Evolutionary conservation across 2,888 invertebrate species (phyloP), one percentile per base, ranked within the genome.

Genomic region (Andrena marginata): DNA sequence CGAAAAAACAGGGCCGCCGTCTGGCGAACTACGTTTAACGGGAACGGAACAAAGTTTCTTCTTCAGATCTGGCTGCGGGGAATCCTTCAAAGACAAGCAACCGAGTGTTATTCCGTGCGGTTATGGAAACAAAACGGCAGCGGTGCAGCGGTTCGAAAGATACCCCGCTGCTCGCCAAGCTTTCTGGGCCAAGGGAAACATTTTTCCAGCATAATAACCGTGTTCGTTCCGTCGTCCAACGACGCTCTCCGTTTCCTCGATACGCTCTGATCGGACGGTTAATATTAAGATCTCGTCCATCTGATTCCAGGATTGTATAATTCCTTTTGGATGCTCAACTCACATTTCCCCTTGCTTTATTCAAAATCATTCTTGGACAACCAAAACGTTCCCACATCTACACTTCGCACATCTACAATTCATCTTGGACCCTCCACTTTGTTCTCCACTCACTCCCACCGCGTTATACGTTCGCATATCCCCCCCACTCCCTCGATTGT

Each of bases 71-170:
- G 42, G 33, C 60, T 31, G 26, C 26, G 62, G 20, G 23, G 23
- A 59, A 48, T 23, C 63, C 62, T 68, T 69, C 63, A 60, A 69
- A 79, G 63, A 64, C 69, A 75, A 74, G 74, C 78, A 49, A 48
- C 33, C 23, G 60, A 20, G 62, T 77, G 77, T 80, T 77, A 77
- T 80, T 77, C 48, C 80, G 20, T 62, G 42, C 31, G 71, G 67
- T 80, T 77, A 77, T 62, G 54, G 64, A 77, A 80, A 80, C 70
- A 77, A 80, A 70, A 62, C 63, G 73, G n/a, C 23, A 33, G 35
- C 51, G 60, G 42, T n/a, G 35, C 23, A 10, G 10, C 29, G 29
- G 26, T 54, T 13, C 26, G 42, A 42, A 33, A 23, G 54, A 67
- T 71, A 63, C 71, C 48, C 60, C 31, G 42, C 8, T 33, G 35